Evolutionary conservation across 2,113 vertebrate species (phyloP).

Genomic region (Tichodroma muraria): DNA sequence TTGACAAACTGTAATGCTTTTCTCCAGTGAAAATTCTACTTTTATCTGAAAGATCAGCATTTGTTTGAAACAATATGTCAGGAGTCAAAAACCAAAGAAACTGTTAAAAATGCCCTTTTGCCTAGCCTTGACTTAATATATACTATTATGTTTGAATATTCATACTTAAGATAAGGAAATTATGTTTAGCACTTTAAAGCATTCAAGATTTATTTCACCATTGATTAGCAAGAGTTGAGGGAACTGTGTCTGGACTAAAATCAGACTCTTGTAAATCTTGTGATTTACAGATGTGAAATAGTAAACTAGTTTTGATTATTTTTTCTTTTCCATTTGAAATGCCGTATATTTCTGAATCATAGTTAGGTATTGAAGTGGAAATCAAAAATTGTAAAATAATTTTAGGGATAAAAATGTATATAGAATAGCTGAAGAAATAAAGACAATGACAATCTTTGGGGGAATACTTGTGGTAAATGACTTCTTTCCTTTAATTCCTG

Average conservation of each 20-base stretch:
- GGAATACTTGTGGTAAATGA: conserved; percentile 34
- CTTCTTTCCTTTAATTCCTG: conserved; percentile 49
- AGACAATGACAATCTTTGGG: conserved; percentile 18
- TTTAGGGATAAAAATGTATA: not conserved
- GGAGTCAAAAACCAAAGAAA: conserved; percentile 9
- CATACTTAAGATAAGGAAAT: conserved; percentile 13
- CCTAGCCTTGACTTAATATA: not conserved
- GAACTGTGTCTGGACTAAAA: not conserved
- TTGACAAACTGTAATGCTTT: not conserved
- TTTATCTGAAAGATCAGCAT: conserved; percentile 32
- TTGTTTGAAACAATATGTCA: conserved; percentile 13
- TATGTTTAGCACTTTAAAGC: not conserved
- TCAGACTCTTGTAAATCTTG: not conserved
- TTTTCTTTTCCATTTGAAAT: not conserved
- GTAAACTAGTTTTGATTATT: not conserved
- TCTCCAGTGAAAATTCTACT: not conserved
- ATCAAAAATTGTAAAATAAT: not conserved
- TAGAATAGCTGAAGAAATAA: not conserved
- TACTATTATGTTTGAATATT: conserved; percentile 16
- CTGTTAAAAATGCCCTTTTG: not conserved
- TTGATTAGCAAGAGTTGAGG: not conserved
- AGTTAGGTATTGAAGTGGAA: not conserved
- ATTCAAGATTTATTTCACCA: not conserved
- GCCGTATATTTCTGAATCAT: not conserved
- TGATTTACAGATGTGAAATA: not conserved